Evolutionary conservation across 1,140 invertebrate genomes (phyloP).

Genomic region (Hetaerina americana): DNA sequence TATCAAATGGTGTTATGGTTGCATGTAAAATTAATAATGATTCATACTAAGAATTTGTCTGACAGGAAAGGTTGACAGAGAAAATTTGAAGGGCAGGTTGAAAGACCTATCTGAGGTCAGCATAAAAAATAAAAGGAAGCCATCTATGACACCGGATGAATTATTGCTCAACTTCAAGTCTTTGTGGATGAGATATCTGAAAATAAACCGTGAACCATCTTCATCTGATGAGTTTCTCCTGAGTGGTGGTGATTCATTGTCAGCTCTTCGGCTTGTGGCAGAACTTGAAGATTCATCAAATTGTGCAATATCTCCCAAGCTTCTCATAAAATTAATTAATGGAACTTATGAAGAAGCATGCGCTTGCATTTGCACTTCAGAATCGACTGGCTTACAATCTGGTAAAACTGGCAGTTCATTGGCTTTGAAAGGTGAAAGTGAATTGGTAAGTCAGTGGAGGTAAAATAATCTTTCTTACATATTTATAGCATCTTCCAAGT

Average conservation of each 20-base stretch:
- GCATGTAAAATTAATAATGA: too few relatives aligned
- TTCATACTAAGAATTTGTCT: too few relatives aligned
- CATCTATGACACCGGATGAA: too few relatives aligned
- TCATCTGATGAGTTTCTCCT: constrained; percentile 24
- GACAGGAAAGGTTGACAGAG: too few relatives aligned
- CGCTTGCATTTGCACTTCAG: constrained; percentile 21
- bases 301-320: background rate
- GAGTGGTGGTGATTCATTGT: constrained; percentile 31
- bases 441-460: constrained; percentile 10
- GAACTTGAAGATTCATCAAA: constrained; percentile 19
- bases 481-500: too few relatives aligned
- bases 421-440: constrained; percentile 28
- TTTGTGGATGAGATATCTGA: constrained; percentile 25
- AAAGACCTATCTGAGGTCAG: too few relatives aligned
- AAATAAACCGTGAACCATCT: background rate
- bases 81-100: too few relatives aligned
- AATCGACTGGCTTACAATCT: constrained; percentile 22
- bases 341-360: constrained; percentile 32
- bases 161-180: constrained; percentile 21
- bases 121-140: too few relatives aligned
- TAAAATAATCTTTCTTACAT: too few relatives aligned
- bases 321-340: constrained; percentile 6
- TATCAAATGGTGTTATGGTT: too few relatives aligned
- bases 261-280: constrained; percentile 26
- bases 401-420: too few relatives aligned